Evolutionary conservation across 37 sponge, comb jelly and placozoan species (phyloP).

Genomic region (Bolinopsis microptera): DNA sequence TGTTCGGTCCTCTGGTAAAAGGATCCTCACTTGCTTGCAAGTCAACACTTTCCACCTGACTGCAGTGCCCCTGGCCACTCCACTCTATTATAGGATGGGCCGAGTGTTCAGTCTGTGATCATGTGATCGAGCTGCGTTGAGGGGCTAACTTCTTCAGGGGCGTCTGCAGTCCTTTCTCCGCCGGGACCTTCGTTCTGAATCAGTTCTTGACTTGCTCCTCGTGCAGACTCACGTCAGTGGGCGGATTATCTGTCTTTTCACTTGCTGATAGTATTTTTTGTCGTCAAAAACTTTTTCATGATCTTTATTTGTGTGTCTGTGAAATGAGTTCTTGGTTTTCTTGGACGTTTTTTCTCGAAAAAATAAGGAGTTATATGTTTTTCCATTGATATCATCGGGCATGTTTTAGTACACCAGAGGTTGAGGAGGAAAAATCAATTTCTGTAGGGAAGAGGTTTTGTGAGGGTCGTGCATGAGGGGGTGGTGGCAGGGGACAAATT

Average conservation of each 20-base stretch:
- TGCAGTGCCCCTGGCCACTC: too few species aligned
- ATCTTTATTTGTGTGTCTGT: constrained; percentile 21
- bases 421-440: constrained; percentile 14
- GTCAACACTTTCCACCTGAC: too few species aligned
- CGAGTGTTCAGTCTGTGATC: neutral
- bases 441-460: constrained; percentile 31
- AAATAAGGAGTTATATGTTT: neutral
- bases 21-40: neutral
- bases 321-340: constrained; percentile 25
- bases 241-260: neutral
- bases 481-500: constrained; percentile 18
- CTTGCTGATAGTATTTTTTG: constrained; percentile 23
- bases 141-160: neutral
- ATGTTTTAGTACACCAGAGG: constrained; percentile 33
- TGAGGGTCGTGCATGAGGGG: constrained; percentile 19
- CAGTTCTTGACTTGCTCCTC: constrained; percentile 59
- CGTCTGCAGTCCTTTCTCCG: constrained; percentile 35
- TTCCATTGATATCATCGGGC: neutral
- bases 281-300: constrained; percentile 31
- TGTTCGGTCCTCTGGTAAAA: neutral
- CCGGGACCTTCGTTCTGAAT: neutral
- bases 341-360: constrained; percentile 38
- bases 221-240: neutral
- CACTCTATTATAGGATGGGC: too few species aligned
- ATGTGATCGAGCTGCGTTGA: neutral